Base-by-base conservation (phyloP, 2,113 vertebrate species). In the Sisor rabdophorus region DNA sequence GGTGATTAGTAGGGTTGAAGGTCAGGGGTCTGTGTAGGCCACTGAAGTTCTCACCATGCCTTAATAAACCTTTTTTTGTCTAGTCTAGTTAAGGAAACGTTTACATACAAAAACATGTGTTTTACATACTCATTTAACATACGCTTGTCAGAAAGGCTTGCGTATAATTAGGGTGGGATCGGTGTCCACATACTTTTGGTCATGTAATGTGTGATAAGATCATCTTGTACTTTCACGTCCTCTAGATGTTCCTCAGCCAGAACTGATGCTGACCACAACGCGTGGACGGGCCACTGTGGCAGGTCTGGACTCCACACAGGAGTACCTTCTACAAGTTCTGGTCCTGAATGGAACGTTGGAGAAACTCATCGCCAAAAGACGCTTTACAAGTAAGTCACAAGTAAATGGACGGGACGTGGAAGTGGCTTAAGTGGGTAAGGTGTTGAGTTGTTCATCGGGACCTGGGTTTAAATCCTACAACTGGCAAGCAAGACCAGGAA, bases 201-300 rank as follows among this genome's bases (percentile, higher is more conserved):
- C 24, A 52, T 52, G 17, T 28, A 52, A 17, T 30, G 24, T 19
- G 24, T 69, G 5, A 11, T 50, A 69, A 69, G 8, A 4, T 48
- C 4, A 19, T 68, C 7, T 28, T 68, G 16, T 10, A 17, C 7
- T 58, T 60, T 54, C 59, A 8, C 72, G 8, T 77, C 77, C 83
- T 83, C 13, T 87, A 96, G 95, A 94, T 10, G 91, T 93, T 81
- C 89, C 91, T 0, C 94, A 97, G 80, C 95, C 95, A 17, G 96
- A 95, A 84, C 91, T 97, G 85, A 96, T 97, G 95, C 88, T 97
- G 89, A 98, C 94, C 73, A 96, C 95, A 81, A 96, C 93, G 13
- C 90, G 91, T 22, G 93, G 93, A 40, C 92, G 95, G 71, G 95
- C 93, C 2, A 97, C 95, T 0, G 95, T 97, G 52, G 95, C 92